Conservation (phyloP, 2,888 invertebrate genomes). For the Brachyopa scutellaris region DNA sequence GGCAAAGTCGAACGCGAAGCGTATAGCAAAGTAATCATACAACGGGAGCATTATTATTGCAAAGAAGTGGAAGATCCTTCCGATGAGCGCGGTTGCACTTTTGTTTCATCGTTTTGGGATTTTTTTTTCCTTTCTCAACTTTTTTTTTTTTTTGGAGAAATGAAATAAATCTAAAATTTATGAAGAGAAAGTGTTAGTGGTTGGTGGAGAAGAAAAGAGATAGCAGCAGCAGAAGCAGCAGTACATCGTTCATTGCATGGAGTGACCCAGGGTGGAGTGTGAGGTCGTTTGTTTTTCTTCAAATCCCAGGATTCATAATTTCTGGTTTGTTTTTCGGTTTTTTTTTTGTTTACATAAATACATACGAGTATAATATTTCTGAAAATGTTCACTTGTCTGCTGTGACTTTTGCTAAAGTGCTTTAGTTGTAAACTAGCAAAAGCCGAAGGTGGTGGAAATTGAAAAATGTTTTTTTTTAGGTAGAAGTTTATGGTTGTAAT, state of each 20-base stretch:
- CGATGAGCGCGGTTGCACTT: constrained; percentile 64
- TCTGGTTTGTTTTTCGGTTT: constrained; percentile 8
- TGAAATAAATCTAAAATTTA: constrained; percentile 64
- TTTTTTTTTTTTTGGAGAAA: constrained; percentile 25
- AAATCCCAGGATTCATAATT: constrained; percentile 35
- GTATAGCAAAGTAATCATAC: constrained; percentile 31
- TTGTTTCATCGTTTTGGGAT: constrained; percentile 33
- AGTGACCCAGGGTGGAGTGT: neutral
- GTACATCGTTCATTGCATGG: constrained; percentile 14
- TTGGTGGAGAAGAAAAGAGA: constrained; percentile 39
- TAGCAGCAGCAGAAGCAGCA: constrained; percentile 19
- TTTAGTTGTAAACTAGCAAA: neutral
- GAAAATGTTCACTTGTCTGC: constrained; percentile 36
- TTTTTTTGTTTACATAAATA: no score
- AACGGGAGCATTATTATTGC: constrained; percentile 54
- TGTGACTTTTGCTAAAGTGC: neutral
- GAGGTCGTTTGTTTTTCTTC: constrained; percentile 57
- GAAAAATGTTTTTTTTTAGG: no score
- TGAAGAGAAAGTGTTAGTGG: constrained; percentile 61
- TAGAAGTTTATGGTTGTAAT: no score
- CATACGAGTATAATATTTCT: no score
- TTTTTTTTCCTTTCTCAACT: constrained; percentile 3
- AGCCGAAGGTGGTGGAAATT: no score
- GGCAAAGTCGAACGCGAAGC: no score
- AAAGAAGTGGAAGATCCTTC: constrained; percentile 61